A percentile compares a stretch with the other conserved stretches of the same genome.
These are phyloP conservation scores for Sycophila sp. DNA, from an alignment of 1,140 invertebrate genomes.

Conservation along the genomic window DNA sequence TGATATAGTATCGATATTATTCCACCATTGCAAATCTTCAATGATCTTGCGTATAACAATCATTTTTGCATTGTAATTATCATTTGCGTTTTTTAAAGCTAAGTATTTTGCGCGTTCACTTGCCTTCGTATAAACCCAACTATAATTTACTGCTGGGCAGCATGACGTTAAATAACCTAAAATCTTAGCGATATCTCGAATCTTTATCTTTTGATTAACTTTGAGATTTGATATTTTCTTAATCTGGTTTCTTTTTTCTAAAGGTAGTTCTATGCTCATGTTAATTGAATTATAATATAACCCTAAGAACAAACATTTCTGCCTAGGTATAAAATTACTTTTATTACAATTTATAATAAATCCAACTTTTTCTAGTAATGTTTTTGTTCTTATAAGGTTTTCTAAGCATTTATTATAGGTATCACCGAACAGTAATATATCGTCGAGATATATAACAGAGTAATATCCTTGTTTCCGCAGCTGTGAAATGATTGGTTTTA, in stretches of 20 bases:
- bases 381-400: neutral
- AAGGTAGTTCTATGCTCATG: neutral
- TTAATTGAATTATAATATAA: slow-evolving; percentile 7
- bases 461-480: neutral
- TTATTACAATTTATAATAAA: slow-evolving; percentile 19
- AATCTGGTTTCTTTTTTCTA: neutral
- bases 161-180: slow-evolving; percentile 3
- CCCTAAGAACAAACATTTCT: slow-evolving; percentile 5
- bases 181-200: neutral
- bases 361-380: neutral
- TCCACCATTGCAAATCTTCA: slow-evolving; percentile 35
- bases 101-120: neutral
- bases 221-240: neutral
- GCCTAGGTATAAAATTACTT: neutral
- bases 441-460: slow-evolving; percentile 1
- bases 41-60: slow-evolving; percentile 1
- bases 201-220: slow-evolving; percentile 5
- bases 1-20: slow-evolving; percentile 42
- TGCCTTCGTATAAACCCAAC: neutral
- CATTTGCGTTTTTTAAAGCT: neutral
- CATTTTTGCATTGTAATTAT: slow-evolving; percentile 33
- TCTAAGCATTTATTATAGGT: neutral
- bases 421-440: neutral
- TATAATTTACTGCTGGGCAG: slow-evolving; percentile 34
- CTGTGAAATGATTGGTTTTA: slow-evolving; percentile 42